Evolutionary conservation across 2,888 invertebrate genomes (phyloP), one percentile per base, ranked within the genome.

Genomic region (Lampropteryx suffumata): DNA sequence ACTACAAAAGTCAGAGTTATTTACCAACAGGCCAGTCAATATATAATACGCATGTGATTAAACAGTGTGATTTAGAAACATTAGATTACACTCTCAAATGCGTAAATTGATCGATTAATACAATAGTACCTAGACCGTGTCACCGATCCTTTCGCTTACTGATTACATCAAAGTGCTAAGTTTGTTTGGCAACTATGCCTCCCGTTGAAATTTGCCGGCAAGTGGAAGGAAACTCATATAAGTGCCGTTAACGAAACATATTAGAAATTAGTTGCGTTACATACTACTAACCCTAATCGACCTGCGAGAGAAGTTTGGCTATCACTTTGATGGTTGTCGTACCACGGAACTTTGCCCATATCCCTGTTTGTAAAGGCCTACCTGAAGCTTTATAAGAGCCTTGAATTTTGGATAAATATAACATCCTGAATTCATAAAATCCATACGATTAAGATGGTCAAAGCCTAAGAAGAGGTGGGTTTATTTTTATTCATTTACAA

Each of bases 231-330:
- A 80, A 82, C 82, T 81, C 73, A 72, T 73, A 73, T 72, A 83
- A 85, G 79, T 84, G 82, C 80, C 78, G 79, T 81, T 86, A 82
- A 80, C 82, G 79, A 76, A 84, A 85, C 78, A 82, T 83, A 86
- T 83, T 83, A 82, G 81, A 83, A 81, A 87, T 85, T 84, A 80
- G 84, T 84, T 78, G 70, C 73, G 74, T 81, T 82, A n/a, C n/a
- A n/a, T n/a, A n/a, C n/a, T n/a, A 80, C 77, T 80, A 73, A 73
- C 78, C 67, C 70, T 82, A 81, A 86, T 83, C 82, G 81, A 80
- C 74, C 67, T 64, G 67, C 73, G 72, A 65, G 63, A 59, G 56
- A 78, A 84, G 75, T 85, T 83, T 64, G 63, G 65, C 74, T 78
- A 82, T 79, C 79, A 77, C 71, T 78, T 79, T 80, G 76, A 82